Percentiles rank a stretch among this genome's conserved stretches.
Evolutionary conservation across 1,140 invertebrate genomes (phyloP).

Genomic region (Cataglyphis hispanica): DNA sequence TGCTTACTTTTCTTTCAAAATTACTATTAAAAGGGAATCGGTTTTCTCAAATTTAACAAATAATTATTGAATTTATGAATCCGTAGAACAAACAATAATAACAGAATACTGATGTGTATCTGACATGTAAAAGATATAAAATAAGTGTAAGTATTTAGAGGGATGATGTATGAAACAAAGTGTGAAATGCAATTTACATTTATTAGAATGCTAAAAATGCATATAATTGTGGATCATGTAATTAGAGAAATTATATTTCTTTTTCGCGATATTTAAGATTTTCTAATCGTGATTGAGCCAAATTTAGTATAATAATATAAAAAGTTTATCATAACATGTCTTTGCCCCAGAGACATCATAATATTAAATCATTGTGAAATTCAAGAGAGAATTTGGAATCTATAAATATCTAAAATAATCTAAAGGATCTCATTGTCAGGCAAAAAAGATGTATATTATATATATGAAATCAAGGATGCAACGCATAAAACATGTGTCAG

Average conservation of each 20-base stretch:
- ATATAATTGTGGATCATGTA: constrained; percentile 14
- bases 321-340: constrained; percentile 7
- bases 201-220: constrained; percentile 10
- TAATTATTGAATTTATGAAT: neutral
- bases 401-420: constrained; percentile 2
- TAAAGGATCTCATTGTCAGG: neutral
- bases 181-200: constrained; percentile 4
- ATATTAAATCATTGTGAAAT: neutral
- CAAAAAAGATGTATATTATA: neutral
- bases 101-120: neutral
- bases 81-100: neutral
- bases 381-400: neutral
- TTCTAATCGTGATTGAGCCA: neutral
- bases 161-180: constrained; percentile 4
- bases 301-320: neutral
- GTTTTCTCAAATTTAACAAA: neutral
- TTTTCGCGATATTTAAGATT: neutral
- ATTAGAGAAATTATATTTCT: constrained; percentile 6
- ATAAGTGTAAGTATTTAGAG: neutral
- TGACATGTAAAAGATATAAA: constrained; percentile 3
- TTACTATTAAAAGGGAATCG: neutral
- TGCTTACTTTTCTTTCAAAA: neutral
- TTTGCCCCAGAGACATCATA: neutral
- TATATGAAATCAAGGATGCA: neutral
- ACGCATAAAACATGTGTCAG: neutral